Conservation (phyloP, 2,113 vertebrate genomes). For the Brachyhypopomus occidentalis region DNA sequence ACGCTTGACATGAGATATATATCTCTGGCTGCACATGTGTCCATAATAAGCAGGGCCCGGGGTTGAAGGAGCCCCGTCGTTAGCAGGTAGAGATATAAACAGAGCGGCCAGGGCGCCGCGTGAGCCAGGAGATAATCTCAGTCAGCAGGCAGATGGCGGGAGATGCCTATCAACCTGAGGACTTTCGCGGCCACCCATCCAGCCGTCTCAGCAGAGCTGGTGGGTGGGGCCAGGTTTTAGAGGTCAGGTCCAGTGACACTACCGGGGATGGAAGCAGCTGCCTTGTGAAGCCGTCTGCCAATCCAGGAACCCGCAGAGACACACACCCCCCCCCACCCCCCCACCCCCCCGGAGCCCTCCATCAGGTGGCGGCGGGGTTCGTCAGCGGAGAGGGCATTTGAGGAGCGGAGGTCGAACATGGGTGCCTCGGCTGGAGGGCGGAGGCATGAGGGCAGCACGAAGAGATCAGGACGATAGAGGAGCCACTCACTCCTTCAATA, state of each 20-base stretch:
- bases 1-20: slow-evolving; percentile 43
- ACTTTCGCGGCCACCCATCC: slow-evolving; percentile 33
- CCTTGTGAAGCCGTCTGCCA: too few relatives aligned
- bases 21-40: slow-evolving; percentile 38
- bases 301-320: too few relatives aligned
- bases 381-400: slow-evolving; percentile 4
- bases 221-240: not conserved
- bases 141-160: slow-evolving; percentile 23
- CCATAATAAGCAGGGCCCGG: slow-evolving; percentile 24
- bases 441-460: slow-evolving; percentile 12
- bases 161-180: slow-evolving; percentile 20
- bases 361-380: not conserved
- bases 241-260: slow-evolving; percentile 8
- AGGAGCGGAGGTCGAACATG: slow-evolving; percentile 42
- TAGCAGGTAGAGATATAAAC: slow-evolving; percentile 34
- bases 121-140: slow-evolving; percentile 34
- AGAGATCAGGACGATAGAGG: slow-evolving; percentile 26
- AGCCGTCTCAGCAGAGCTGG: slow-evolving; percentile 26
- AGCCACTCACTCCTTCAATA: slow-evolving; percentile 23
- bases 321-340: too few relatives aligned
- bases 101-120: not conserved
- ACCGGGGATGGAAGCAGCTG: slow-evolving; percentile 22
- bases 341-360: too few relatives aligned
- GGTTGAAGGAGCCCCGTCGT: slow-evolving; percentile 21
- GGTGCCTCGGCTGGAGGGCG: slow-evolving; percentile 32